Evolutionary conservation across 2,888 invertebrate genomes (phyloP), one percentile per base, ranked within the genome.

Genomic region (Nyleta sp.): DNA sequence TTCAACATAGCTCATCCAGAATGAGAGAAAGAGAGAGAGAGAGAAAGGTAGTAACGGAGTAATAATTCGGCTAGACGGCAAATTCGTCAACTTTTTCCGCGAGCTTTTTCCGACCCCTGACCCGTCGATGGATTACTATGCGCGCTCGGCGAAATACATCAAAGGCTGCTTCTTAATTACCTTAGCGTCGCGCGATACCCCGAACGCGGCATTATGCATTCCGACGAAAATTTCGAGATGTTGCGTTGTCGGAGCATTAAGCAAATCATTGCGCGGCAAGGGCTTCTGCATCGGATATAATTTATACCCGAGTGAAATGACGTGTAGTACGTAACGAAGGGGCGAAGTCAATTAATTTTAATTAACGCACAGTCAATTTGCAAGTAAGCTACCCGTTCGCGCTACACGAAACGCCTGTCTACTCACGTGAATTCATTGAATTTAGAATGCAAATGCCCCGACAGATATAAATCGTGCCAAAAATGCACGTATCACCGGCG

Each of bases 271-370:
- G n/a, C n/a, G n/a, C n/a, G n/a, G n/a, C n/a, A n/a, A n/a, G n/a
- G n/a, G n/a, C n/a, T 80, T 53, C 59, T 72, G 83, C 84, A 80
- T 73, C 77, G 81, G 78, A 81, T 84, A 78, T 82, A 85, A 87
- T 86, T 87, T 86, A 85, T 84, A 84, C 80, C 81, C 81, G 50
- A 65, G 76, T 75, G 80, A 73, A 73, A 78, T 78, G 72, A 72
- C 72, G 78, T 73, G 72, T 73, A 57, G 72, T 57, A 73, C 48
- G 48, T 71, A 65, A 77, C 80, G 82, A 67, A 76, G 67, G 80
- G 55, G 75, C 65, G 80, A 81, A 84, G 86, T 88, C 87, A 84
- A 88, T 88, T 86, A 88, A 87, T 86, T 86, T 85, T 85, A 87
- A 88, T 87, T 85, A 88, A 86, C 84, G 83, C 84, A 84, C 78